These are phyloP conservation scores for Quadriops clusia DNA, from an alignment of 2,888 invertebrate genomes.

Conservation along the genomic window DNA sequence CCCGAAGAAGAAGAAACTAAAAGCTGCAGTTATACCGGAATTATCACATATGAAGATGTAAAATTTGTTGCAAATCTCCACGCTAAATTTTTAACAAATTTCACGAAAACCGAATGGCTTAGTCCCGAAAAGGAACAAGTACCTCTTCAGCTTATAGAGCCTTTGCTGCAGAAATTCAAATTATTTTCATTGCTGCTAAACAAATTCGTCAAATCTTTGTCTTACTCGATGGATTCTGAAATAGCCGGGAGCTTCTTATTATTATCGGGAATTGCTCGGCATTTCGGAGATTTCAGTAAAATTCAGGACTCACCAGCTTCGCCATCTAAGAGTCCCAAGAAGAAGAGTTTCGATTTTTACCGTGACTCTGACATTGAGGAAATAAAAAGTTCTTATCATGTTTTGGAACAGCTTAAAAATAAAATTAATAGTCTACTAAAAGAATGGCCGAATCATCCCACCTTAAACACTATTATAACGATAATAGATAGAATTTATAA, in stretches of 20 bases:
- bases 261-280: conserved; percentile 42
- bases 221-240: conserved; percentile 42
- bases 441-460: conserved; percentile 87
- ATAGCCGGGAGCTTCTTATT: conserved; percentile 48
- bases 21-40: conserved; percentile 19
- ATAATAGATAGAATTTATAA: conserved; percentile 52
- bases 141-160: conserved; percentile 36
- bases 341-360: conserved; percentile 58
- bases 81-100: conserved; percentile 44
- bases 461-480: conserved; percentile 59
- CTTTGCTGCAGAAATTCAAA: conserved; percentile 47
- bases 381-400: conserved; percentile 56
- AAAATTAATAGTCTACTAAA: conserved; percentile 51
- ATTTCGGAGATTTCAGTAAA: conserved; percentile 40
- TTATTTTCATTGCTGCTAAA: conserved; percentile 45
- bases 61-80: conserved; percentile 49
- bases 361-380: conserved; percentile 71
- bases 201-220: conserved; percentile 40
- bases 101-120: conserved; percentile 51
- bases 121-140: conserved; percentile 31
- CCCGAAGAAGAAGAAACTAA: conserved; percentile 16
- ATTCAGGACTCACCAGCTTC: too few species aligned
- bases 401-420: conserved; percentile 53
- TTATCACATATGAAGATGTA: conserved; percentile 44
- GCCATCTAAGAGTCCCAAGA: conserved; percentile 18